phyloP scores from a whole-genome alignment of 2,797 vertebrate genomes.

The Enteromius argenteus region DNA sequence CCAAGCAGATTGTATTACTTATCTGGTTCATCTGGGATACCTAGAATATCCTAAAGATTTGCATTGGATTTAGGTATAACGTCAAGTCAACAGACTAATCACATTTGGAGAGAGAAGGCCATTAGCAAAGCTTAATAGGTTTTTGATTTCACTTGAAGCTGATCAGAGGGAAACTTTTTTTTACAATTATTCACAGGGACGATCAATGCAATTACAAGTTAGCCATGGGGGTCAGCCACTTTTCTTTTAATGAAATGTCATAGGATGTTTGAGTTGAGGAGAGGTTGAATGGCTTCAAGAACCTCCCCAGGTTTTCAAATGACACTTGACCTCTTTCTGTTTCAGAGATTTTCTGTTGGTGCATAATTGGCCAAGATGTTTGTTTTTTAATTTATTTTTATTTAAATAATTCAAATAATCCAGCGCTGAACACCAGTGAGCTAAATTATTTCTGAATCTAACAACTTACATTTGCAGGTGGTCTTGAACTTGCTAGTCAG shows the following conservation, averaged over 20 bases:
- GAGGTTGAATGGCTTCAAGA: conserved; percentile 17
- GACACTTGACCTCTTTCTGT: neutral
- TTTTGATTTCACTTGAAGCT: conserved; percentile 67
- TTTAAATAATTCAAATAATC: neutral
- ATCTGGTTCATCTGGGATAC: conserved; percentile 12
- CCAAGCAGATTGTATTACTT: conserved; percentile 6
- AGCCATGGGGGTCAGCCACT: conserved; percentile 48
- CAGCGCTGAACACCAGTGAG: neutral
- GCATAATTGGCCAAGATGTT: no score
- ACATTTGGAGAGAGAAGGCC: conserved; percentile 62
- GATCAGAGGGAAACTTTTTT: conserved; percentile 72
- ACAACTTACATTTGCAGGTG: neutral
- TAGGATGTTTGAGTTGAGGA: conserved; percentile 19
- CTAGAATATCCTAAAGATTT: conserved; percentile 8
- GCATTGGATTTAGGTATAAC: conserved; percentile 27
- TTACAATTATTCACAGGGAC: conserved; percentile 71
- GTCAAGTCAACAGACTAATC: conserved; percentile 58
- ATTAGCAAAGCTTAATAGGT: conserved; percentile 66
- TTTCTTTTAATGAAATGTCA: conserved; percentile 36
- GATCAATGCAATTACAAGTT: conserved; percentile 68
- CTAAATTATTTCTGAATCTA: neutral
- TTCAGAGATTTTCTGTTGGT: neutral
- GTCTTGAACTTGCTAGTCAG: neutral
- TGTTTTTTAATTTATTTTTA: neutral
- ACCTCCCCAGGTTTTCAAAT: conserved; percentile 1